Conservation (phyloP, 2,113 vertebrate genomes). For the Rhinolophus sinicus region DNA sequence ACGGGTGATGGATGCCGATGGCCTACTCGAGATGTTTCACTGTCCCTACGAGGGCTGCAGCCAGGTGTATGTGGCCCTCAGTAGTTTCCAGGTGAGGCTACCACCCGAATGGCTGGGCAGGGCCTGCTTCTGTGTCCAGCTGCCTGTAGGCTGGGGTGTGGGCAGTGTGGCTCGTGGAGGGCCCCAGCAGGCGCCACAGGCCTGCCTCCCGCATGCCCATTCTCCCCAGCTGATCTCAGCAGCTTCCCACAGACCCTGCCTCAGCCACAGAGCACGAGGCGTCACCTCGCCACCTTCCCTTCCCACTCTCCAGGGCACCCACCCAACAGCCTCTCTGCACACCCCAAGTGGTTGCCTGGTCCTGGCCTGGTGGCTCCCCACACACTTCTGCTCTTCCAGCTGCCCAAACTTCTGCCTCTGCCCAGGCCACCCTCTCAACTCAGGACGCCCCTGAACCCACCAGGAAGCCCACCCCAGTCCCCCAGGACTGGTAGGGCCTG, state of each 20-base stretch:
- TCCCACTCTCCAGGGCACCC: neutral
- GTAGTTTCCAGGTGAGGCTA: conserved; percentile 92
- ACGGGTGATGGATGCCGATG: conserved; percentile 89
- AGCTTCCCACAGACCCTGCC: neutral
- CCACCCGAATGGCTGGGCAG: neutral
- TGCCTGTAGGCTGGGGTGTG: neutral
- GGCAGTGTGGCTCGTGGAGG: neutral
- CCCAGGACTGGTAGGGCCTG: neutral
- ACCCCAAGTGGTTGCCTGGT: neutral
- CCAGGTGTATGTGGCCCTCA: conserved; percentile 94
- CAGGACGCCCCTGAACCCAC: neutral
- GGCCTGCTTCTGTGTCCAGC: neutral
- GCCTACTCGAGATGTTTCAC: conserved; percentile 94
- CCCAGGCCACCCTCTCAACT: neutral
- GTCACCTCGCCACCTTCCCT: neutral
- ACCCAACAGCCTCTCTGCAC: neutral
- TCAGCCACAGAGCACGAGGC: neutral
- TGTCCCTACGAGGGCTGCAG: conserved; percentile 95
- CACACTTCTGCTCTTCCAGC: neutral
- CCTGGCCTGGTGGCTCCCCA: neutral
- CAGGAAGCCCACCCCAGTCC: neutral
- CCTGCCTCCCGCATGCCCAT: neutral
- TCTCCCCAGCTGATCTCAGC: neutral
- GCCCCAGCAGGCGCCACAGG: neutral
- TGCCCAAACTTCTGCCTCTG: neutral